Base-by-base conservation (phyloP, 2,113 vertebrate genomes). In the Maccullochella peelii region DNA sequence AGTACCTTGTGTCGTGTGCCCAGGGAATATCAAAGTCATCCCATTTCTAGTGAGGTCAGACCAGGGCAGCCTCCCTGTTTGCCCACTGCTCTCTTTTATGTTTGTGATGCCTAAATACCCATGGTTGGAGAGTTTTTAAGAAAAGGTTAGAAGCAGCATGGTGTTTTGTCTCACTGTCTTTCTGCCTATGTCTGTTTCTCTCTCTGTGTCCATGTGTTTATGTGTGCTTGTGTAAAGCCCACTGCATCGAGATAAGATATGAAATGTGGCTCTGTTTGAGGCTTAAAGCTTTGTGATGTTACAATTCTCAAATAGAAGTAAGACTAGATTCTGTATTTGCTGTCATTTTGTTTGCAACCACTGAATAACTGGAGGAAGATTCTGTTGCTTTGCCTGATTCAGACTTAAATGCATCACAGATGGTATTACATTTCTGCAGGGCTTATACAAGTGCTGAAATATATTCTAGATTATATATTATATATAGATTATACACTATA, bases 11-110 rank as follows among this genome's bases (percentile, higher is more conserved):
- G 90, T 90, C 86, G 58, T 88, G 87, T 83, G 91, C 78, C 85
- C 72, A 47, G 93, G 92, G 93, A 93, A 93, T 93, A 94, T 94
- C 91, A 94, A 92, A 94, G 92, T 90, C 87, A 89, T 91, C 86
- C 88, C 88, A 91, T 92, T 89, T 89, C 90, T 75, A 76, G 76
- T 20, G 86, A 80, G 90, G 88, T 92, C 90, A 92, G 82, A 80
- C 40, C 42, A 42, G 82, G 85, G 70, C 86, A 84, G 70, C 73
- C 65, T 86, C 74, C 81, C 82, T 87, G 86, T 92, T 93, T 92
- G 83, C 81, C 83, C 77, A 79, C 79, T 77, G 71, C 78, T 79
- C 73, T 75, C 40, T 68, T 72, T 65, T 68, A 18, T 87, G 85
- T 83, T 82, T 89, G 67, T 81, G 85, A 87, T 83, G 87, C 90